phyloP scores from a whole-genome alignment of 1,140 invertebrate genomes.

The Drosophila tani region DNA sequence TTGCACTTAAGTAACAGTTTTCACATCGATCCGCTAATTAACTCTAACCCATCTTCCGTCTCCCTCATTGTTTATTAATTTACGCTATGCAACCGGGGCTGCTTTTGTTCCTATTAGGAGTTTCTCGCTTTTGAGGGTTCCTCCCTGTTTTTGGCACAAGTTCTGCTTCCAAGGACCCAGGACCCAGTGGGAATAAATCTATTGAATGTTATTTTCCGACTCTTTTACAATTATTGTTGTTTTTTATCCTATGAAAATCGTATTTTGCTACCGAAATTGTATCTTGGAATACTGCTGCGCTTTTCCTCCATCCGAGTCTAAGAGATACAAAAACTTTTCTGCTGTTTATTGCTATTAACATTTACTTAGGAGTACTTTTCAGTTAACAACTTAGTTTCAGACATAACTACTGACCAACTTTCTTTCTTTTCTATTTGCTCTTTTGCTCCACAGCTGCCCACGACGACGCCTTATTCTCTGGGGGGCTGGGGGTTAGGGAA shows the following conservation, averaged over 20 bases:
- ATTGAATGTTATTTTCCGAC: conserved; percentile 40
- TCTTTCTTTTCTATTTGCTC: conserved; percentile 26
- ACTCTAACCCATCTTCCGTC: conserved; percentile 20
- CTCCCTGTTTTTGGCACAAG: conserved; percentile 39
- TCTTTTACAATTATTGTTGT: conserved; percentile 50
- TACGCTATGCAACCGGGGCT: conserved; percentile 56
- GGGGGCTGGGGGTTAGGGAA: background rate
- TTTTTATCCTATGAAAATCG: conserved; percentile 60
- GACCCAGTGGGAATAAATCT: conserved; percentile 54
- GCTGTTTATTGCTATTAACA: conserved; percentile 53
- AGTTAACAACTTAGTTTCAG: conserved; percentile 79
- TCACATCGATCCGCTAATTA: conserved; percentile 52
- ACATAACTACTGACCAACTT: conserved; percentile 74
- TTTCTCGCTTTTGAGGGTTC: background rate
- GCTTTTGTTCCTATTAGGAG: conserved; percentile 28
- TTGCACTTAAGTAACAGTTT: conserved; percentile 79
- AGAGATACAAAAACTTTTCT: conserved; percentile 72
- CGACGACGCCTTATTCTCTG: conserved; percentile 19
- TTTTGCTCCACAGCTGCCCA: conserved; percentile 9
- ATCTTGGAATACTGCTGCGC: conserved; percentile 40
- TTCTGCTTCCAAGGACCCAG: conserved; percentile 28
- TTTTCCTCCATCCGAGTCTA: conserved; percentile 29
- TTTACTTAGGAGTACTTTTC: conserved; percentile 75
- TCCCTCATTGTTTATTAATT: conserved; percentile 35
- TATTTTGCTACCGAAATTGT: conserved; percentile 36